Conservation (phyloP, 1,140 invertebrate genomes). For the Dryas iulia region DNA sequence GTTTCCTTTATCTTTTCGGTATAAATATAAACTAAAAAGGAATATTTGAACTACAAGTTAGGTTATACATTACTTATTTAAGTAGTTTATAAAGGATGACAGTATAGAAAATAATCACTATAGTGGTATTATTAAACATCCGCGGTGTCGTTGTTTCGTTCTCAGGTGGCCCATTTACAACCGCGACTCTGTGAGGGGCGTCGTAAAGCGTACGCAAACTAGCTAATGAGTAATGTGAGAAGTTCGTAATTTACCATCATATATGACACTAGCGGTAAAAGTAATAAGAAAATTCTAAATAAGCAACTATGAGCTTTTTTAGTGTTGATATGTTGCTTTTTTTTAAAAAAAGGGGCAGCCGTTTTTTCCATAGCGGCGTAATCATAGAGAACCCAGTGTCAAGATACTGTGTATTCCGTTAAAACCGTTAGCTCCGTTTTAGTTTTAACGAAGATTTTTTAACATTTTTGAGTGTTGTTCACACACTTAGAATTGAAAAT, state of each 20-base stretch:
- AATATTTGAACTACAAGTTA: too few species aligned
- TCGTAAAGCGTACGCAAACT: constrained; percentile 30
- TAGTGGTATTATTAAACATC: not conserved
- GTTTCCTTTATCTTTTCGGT: not conserved
- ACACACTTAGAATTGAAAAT: too few species aligned
- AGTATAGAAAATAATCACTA: not conserved
- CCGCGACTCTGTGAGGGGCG: constrained; percentile 15
- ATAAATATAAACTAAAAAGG: not conserved
- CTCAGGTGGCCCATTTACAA: constrained; percentile 36
- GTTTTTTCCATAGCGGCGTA: too few species aligned
- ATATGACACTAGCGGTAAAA: not conserved
- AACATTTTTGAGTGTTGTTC: too few species aligned
- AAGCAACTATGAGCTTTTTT: too few species aligned
- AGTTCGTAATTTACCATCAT: constrained; percentile 14
- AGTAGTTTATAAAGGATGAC: not conserved
- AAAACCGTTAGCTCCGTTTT: too few species aligned
- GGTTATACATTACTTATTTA: too few species aligned
- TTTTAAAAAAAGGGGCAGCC: too few species aligned
- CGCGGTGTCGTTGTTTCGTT: constrained; percentile 13
- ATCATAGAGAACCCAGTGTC: too few species aligned
- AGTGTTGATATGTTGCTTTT: too few species aligned
- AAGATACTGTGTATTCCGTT: too few species aligned
- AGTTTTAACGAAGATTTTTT: too few species aligned
- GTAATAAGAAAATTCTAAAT: not conserved
- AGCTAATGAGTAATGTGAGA: constrained; percentile 35